Evolutionary conservation across 2,888 invertebrate genomes (phyloP).

Genomic region (Eurytoma californica): DNA sequence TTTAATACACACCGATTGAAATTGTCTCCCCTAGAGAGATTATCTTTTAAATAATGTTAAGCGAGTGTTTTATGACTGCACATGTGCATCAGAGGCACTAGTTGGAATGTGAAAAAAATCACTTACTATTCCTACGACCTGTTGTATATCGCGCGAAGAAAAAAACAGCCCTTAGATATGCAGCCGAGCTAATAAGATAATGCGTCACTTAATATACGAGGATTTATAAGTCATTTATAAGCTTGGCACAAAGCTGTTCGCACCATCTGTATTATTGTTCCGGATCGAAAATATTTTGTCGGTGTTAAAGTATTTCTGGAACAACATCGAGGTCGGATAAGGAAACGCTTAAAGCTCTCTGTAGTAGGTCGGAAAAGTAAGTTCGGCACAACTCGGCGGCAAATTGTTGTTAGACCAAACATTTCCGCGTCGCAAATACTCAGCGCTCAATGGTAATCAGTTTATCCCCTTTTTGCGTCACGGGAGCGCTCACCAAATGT

Average conservation of each 20-base stretch:
- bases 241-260: background rate
- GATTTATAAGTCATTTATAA: constrained; percentile 39
- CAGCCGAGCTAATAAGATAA: constrained; percentile 14
- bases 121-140: no score
- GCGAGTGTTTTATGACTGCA: no score
- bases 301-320: constrained; percentile 30
- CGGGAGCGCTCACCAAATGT: constrained; percentile 11
- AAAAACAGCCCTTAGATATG: background rate
- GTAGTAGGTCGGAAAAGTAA: background rate
- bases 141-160: background rate
- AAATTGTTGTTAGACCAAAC: constrained; percentile 47
- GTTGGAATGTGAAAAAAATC: no score
- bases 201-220: constrained; percentile 16
- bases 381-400: background rate
- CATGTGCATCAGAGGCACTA: no score
- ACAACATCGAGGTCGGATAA: constrained; percentile 16
- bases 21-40: no score
- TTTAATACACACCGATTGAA: no score
- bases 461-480: constrained; percentile 39
- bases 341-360: background rate
- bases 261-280: background rate
- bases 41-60: no score
- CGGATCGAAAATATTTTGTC: constrained; percentile 25
- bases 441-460: constrained; percentile 45
- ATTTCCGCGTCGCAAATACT: constrained; percentile 11